phyloP scores from a whole-genome alignment of 2,888 invertebrate genomes.

The Callyntrura sp. region DNA sequence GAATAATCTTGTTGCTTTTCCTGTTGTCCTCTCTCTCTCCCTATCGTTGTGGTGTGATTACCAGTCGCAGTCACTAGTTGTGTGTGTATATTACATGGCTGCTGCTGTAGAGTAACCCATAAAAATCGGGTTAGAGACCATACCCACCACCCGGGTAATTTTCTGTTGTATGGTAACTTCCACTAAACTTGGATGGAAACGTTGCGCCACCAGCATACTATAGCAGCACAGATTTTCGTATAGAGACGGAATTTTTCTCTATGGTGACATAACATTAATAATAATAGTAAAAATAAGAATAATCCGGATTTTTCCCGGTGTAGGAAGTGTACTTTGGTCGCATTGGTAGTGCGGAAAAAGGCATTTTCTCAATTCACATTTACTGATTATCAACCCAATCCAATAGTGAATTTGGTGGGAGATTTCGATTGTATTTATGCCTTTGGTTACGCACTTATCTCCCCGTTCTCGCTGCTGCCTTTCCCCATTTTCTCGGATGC shows the following conservation, averaged over 20 bases:
- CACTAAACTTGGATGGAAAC: not conserved
- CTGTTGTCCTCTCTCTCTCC: conserved; percentile 32
- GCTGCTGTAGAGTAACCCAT: not conserved
- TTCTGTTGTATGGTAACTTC: no score
- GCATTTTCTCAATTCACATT: conserved; percentile 47
- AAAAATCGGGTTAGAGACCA: not conserved
- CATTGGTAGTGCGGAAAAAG: conserved; percentile 12
- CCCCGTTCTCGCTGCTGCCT: not conserved
- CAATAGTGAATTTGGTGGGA: conserved; percentile 44
- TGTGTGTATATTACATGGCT: not conserved
- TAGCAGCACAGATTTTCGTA: not conserved
- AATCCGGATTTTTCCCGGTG: not conserved
- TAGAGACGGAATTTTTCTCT: not conserved
- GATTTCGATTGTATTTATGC: conserved; percentile 59
- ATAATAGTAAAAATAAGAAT: conserved; percentile 8
- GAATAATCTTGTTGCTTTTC: conserved; percentile 60
- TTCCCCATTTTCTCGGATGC: conserved; percentile 48
- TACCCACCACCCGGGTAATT: not conserved
- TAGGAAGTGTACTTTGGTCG: not conserved
- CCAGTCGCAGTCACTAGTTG: not conserved
- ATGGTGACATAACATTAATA: conserved; percentile 21
- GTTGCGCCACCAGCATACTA: not conserved
- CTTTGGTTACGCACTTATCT: conserved; percentile 57
- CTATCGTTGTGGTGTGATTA: conserved; percentile 31
- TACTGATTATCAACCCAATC: conserved; percentile 35